Evolutionary conservation across 2,888 invertebrate genomes (phyloP).

Genomic region (Resseliella maxima): DNA sequence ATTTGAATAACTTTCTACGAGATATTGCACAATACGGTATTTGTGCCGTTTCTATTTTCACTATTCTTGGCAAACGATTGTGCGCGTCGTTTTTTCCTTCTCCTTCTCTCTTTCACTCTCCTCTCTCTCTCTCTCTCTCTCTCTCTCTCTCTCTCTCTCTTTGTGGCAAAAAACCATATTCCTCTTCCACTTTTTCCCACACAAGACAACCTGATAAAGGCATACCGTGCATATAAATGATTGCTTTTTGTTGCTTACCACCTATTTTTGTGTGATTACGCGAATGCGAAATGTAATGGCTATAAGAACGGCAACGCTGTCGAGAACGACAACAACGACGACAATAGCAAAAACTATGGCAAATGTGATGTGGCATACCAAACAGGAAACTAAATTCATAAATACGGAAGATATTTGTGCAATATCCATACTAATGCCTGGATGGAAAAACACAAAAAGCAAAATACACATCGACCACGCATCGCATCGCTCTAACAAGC

Average conservation of each 20-base stretch:
- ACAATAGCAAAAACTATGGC: background rate
- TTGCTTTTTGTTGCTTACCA: background rate
- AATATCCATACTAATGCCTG: conserved; percentile 11
- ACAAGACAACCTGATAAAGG: background rate
- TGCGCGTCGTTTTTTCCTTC: background rate
- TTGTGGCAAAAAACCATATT: too few species aligned
- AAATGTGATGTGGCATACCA: conserved; percentile 4
- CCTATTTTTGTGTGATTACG: conserved; percentile 16
- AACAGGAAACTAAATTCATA: conserved; percentile 36
- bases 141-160: too few species aligned
- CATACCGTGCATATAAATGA: conserved; percentile 8
- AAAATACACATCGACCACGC: conserved; percentile 5
- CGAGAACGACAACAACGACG: background rate
- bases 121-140: too few species aligned
- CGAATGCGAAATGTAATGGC: background rate
- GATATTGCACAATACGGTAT: conserved; percentile 8
- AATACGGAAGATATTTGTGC: conserved; percentile 48
- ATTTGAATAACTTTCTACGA: conserved; percentile 37
- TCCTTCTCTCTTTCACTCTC: too few species aligned
- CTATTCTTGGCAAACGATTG: background rate
- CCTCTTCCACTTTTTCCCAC: background rate
- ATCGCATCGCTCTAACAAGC: background rate
- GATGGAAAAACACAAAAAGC: conserved; percentile 32
- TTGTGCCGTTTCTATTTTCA: conserved; percentile 14
- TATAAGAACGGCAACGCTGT: background rate